Base-by-base conservation (phyloP, 2,888 invertebrate genomes). In the Tachina lurida region DNA sequence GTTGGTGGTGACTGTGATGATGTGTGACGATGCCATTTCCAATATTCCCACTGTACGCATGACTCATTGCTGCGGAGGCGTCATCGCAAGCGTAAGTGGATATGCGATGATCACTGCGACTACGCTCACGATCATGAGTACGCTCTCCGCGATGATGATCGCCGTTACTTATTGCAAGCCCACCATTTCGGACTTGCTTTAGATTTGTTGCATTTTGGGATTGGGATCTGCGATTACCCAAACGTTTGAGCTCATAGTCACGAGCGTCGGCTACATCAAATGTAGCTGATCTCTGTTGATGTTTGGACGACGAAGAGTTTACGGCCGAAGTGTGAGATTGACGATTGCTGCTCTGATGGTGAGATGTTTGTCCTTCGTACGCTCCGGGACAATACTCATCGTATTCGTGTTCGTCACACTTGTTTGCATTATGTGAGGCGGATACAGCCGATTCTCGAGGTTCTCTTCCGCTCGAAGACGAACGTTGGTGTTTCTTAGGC, bases 391-490 rank as follows among this genome's bases (percentile, higher is more conserved):
- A 92, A 71, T 92, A 92, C 87, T 92, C 92, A 76, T 92, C 92
- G 87, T 92, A 92, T 60, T 92, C 92, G 80, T 92, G 92, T 31
- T 92, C 92, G 78, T 92, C 92, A 88, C 92, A 92, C 52, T 84
- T 63, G 86, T 90, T 92, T 9, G 90, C 91, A 84, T 90, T 91
- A 87, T 89, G 89, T 71, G 89, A 74, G 56, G 80, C 70, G 56
- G 81, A 73, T 71, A 80, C 82, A 15, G 86, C 63, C 43, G 62
- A 71, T 70, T 79, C 87, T 70, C 75, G 80, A 70, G 67, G 86
- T 75, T 76, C 86, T 68, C 84, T 67, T 15, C 84, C 85, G 49
- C 87, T 85, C 41, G 87, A 89, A 88, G 89, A 81, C 89, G 90
- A 86, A 89, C 88, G 88, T 77, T 87, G 87, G 74, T 88, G 88